Percentiles rank a stretch among this genome's conserved stretches.
These are phyloP conservation scores for Carlito syrichta DNA, from an alignment of 2,113 vertebrate genomes.

Conservation along the genomic window DNA sequence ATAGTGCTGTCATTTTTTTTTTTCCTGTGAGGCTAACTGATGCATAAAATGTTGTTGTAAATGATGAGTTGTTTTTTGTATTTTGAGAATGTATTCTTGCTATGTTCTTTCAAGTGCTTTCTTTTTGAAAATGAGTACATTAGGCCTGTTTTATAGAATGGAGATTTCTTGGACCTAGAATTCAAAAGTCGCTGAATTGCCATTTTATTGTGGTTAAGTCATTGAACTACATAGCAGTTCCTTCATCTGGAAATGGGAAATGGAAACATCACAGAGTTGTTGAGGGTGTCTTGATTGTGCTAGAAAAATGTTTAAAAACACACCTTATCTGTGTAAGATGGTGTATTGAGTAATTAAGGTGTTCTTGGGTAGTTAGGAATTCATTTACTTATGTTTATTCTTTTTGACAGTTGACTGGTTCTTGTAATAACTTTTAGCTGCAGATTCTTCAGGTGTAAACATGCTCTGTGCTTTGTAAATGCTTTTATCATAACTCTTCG, in stretches of 20 bases:
- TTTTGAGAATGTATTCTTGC: slow-evolving; percentile 4
- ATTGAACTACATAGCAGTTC: not conserved
- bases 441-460: not conserved
- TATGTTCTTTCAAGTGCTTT: not conserved
- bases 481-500: not conserved
- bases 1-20: not conserved
- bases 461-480: not conserved
- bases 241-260: slow-evolving; percentile 1
- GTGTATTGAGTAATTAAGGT: not conserved
- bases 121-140: not conserved
- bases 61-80: not conserved
- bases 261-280: not conserved
- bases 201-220: not conserved
- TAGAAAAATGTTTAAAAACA: not conserved
- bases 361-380: not conserved
- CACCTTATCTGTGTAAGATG: not conserved
- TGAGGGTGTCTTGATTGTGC: not conserved
- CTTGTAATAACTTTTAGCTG: not conserved
- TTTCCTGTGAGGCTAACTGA: not conserved
- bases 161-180: not conserved
- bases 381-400: not conserved
- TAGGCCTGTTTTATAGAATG: not conserved
- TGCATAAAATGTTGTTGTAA: not conserved
- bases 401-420: not conserved
- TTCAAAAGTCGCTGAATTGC: not conserved